These are phyloP conservation scores for Cantharis nigra DNA, from an alignment of 2,888 invertebrate genomes.

Conservation along the genomic window DNA sequence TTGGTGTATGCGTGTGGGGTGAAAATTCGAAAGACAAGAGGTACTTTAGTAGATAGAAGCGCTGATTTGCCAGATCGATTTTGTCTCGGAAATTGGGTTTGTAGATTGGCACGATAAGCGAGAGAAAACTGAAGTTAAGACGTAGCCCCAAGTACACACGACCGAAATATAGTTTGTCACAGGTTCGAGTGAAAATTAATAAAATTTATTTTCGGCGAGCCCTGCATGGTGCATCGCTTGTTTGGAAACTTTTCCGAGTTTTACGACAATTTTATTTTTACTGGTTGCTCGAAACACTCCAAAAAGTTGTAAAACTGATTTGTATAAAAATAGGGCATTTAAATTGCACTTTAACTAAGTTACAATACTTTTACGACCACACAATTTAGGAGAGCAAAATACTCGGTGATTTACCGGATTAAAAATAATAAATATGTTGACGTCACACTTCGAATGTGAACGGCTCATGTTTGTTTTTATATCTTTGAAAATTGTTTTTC, in stretches of 20 bases:
- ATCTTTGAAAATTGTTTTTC: too few relatives aligned
- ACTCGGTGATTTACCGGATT: too few relatives aligned
- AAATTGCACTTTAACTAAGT: background rate
- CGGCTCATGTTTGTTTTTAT: too few relatives aligned
- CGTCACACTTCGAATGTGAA: background rate
- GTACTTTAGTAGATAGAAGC: conserved; percentile 37
- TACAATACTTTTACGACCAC: background rate
- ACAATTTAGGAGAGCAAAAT: too few relatives aligned
- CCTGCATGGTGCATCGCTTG: background rate
- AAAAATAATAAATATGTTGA: too few relatives aligned
- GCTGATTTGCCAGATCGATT: conserved; percentile 53
- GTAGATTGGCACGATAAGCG: conserved; percentile 48
- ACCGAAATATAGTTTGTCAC: conserved; percentile 37
- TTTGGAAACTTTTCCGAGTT: background rate
- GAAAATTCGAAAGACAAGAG: conserved; percentile 26
- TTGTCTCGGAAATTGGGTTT: conserved; percentile 53
- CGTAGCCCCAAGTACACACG: conserved; percentile 34
- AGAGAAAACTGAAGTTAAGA: conserved; percentile 32
- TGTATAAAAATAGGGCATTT: background rate
- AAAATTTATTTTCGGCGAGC: conserved; percentile 4
- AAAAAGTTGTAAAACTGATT: background rate
- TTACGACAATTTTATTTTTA: background rate
- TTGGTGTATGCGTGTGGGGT: background rate
- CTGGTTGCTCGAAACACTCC: background rate
- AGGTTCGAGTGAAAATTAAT: conserved; percentile 29